phyloP scores from a whole-genome alignment of 2,113 vertebrate species.

The Platysternon megacephalum region DNA sequence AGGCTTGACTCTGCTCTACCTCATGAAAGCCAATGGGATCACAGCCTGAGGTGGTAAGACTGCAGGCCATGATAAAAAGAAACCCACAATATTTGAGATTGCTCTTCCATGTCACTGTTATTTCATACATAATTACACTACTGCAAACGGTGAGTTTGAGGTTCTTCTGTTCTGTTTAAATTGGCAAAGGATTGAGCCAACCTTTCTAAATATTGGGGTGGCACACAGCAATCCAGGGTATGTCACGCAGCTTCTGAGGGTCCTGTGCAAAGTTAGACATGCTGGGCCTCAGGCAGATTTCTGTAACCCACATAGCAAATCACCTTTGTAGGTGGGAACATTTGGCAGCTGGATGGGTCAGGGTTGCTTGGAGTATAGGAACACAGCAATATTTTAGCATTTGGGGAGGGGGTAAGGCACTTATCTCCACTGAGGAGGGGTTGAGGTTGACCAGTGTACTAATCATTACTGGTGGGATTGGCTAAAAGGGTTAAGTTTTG shows the following conservation, averaged over 20 bases:
- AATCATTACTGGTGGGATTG: neutral
- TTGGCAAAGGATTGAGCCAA: slow-evolving; percentile 2
- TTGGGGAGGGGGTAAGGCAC: neutral
- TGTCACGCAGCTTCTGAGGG: neutral
- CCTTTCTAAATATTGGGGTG: neutral
- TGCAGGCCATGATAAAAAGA: neutral
- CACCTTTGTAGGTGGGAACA: slow-evolving; percentile 48
- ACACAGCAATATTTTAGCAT: neutral
- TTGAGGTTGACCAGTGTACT: neutral
- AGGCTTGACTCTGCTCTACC: slow-evolving; percentile 9
- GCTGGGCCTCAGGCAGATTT: slow-evolving; percentile 9
- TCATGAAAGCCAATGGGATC: neutral
- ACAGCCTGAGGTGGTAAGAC: neutral
- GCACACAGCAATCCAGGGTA: slow-evolving; percentile 5
- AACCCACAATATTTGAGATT: neutral
- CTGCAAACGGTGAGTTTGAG: neutral
- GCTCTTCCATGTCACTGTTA: neutral
- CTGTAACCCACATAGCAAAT: neutral
- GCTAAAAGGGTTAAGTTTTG: neutral
- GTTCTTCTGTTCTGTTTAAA: neutral
- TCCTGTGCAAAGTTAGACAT: slow-evolving; percentile 6
- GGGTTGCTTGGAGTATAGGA: neutral
- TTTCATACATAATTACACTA: slow-evolving; percentile 25
- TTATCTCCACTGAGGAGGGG: neutral
- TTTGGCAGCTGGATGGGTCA: slow-evolving; percentile 28